Evolutionary conservation across 2,888 invertebrate species (phyloP).

Genomic region (Euplagia quadripunctaria): DNA sequence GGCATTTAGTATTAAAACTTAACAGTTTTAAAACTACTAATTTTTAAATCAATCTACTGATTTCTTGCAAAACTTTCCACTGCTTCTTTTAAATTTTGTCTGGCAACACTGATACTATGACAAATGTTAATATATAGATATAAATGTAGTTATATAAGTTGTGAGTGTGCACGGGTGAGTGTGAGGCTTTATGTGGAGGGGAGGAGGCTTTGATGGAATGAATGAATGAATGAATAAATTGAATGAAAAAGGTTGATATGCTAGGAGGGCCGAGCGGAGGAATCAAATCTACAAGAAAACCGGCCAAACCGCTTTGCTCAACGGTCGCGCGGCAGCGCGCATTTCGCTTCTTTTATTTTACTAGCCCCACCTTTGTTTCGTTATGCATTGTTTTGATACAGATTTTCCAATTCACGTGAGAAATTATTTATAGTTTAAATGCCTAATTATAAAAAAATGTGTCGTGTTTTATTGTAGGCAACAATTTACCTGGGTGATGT

Average conservation of each 20-base stretch:
- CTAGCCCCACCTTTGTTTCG: constrained; percentile 83
- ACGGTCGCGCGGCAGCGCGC: constrained; percentile 82
- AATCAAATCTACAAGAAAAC: constrained; percentile 70
- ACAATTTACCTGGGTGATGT: constrained; percentile 65
- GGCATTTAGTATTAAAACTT: too few species aligned
- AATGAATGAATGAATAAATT: constrained; percentile 20
- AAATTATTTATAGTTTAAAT: constrained; percentile 44
- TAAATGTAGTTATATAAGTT: not conserved
- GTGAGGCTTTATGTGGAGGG: constrained; percentile 28
- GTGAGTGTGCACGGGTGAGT: not conserved
- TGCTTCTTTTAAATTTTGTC: too few species aligned
- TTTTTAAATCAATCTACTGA: too few species aligned
- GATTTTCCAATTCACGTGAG: constrained; percentile 45
- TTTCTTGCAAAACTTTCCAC: too few species aligned
- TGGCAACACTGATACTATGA: not conserved
- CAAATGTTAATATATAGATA: not conserved
- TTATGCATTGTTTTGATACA: constrained; percentile 68
- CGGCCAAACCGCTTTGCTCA: constrained; percentile 85
- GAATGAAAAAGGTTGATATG: constrained; percentile 14
- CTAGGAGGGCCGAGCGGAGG: constrained; percentile 65
- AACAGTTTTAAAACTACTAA: too few species aligned
- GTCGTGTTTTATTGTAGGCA: constrained; percentile 44
- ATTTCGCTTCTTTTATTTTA: constrained; percentile 76
- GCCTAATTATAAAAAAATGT: constrained; percentile 52
- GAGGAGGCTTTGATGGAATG: constrained; percentile 68